Conservation (phyloP, 2,797 vertebrate species). For the Eremophila alpestris region DNA sequence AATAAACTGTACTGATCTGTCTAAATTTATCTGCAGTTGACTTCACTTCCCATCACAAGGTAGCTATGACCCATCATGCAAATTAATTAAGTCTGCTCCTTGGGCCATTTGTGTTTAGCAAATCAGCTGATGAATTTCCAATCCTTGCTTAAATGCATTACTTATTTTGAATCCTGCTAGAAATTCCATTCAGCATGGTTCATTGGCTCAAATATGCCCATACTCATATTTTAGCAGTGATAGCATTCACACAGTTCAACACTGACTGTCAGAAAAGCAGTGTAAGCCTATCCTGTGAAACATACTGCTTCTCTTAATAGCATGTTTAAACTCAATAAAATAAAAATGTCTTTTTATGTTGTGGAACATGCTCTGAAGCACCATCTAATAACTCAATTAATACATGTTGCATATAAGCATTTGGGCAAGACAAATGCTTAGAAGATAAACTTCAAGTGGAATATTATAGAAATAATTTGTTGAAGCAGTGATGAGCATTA, state of each 20-base stretch:
- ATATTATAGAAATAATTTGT: slow-evolving; percentile 14
- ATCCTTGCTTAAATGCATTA: neutral
- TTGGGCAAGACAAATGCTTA: slow-evolving; percentile 22
- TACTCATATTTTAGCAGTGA: neutral
- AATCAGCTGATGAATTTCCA: neutral
- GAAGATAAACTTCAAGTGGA: slow-evolving; percentile 15
- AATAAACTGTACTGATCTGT: neutral
- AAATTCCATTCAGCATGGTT: neutral
- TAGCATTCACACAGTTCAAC: neutral
- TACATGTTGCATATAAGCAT: neutral
- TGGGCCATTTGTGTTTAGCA: neutral
- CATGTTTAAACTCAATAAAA: neutral
- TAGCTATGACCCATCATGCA: neutral
- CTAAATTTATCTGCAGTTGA: slow-evolving; percentile 8
- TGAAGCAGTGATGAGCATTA: slow-evolving; percentile 15
- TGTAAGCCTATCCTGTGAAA: neutral
- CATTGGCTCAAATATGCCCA: neutral
- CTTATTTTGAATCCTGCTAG: neutral
- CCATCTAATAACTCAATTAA: neutral
- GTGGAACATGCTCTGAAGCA: neutral
- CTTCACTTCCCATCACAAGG: slow-evolving; percentile 4
- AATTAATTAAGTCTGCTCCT: neutral
- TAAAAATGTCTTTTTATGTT: neutral
- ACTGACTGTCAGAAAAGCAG: neutral
- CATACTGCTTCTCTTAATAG: neutral